Base-by-base conservation (phyloP, 2,888 invertebrate species). In the Leptogaster cylindrica region DNA sequence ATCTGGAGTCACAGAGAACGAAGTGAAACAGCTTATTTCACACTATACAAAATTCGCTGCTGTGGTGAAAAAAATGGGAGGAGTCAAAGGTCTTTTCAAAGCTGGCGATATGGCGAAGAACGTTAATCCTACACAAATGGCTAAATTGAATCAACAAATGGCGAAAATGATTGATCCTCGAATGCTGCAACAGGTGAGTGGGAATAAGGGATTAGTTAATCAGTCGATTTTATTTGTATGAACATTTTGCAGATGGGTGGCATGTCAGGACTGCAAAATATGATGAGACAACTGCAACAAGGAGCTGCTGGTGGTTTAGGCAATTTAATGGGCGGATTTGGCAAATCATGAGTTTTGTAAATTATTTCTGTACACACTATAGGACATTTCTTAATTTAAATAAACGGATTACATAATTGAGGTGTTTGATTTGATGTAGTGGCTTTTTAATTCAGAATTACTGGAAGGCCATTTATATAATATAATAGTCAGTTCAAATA, bases 111-210 rank as follows among this genome's bases (percentile, higher is more conserved):
- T 98, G 90, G 91, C 95, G 2, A 98, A 97, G 82, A 99, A 99
- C 82, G 96, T 99, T 0, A 99, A 99, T 82, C 96, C 94, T 72
- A 90, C 90, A 31, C 98, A 99, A 84, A 98, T 99, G 96, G 94
- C 95, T 0, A 97, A 97, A 82, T 85, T 99, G 7, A 98, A 99
- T 82, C 97, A 97, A 81, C 97, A 99, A 83, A 98, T 99, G 97
- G 97, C 98, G 4, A 96, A 95, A 82, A 97, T 99, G 96, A 99
- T 99, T 92, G 99, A 99, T 83, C 99, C 99, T 0, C 85, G 97
- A 68, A 95, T 99, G 72, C 84, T 99, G 55, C 97, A 98, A 76
- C 98, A 99, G 68, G 71, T 72, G 41, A 50, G 16, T 6, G 2
- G 8, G 12, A 6, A 12, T 65, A 55, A 44, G 55, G 27, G 2